These are phyloP conservation scores for Lepus timidus DNA, from an alignment of 2,113 vertebrate species.

Conservation along the genomic window DNA sequence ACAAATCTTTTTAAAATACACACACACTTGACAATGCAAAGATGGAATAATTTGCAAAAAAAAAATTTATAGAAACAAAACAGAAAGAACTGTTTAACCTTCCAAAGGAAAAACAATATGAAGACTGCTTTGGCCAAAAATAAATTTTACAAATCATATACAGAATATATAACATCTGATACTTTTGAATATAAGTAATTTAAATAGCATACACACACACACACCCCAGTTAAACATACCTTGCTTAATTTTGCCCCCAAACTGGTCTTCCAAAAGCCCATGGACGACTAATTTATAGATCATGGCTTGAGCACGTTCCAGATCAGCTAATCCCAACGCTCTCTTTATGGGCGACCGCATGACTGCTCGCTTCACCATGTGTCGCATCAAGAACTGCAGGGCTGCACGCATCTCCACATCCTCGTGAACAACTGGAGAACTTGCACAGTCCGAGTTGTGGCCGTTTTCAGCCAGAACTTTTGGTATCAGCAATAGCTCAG, in stretches of 20 bases:
- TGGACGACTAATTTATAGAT: constrained; percentile 97
- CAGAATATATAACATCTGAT: not conserved
- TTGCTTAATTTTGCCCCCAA: constrained; percentile 90
- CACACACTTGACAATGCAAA: too few relatives aligned
- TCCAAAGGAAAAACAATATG: constrained; percentile 46
- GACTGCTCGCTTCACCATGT: constrained; percentile 98
- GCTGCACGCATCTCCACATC: constrained; percentile 96
- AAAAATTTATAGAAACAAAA: not conserved
- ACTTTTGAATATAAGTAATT: constrained; percentile 35
- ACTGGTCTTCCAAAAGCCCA: constrained; percentile 95
- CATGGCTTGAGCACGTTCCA: constrained; percentile 97
- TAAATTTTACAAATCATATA: not conserved
- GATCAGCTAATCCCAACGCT: constrained; percentile 94
- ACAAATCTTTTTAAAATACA: too few relatives aligned
- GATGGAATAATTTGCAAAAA: too few relatives aligned
- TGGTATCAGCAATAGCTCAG: constrained; percentile 96
- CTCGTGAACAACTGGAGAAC: constrained; percentile 93
- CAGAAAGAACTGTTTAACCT: not conserved
- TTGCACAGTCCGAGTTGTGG: constrained; percentile 95
- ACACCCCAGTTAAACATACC: constrained; percentile 85
- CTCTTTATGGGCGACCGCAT: constrained; percentile 98
- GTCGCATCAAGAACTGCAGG: constrained; percentile 97
- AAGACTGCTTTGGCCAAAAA: constrained; percentile 51
- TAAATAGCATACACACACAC: not conserved
- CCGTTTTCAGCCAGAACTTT: constrained; percentile 95